These are phyloP conservation scores for Drosophila neotestacea DNA, from an alignment of 2,888 invertebrate species.

Conservation along the genomic window DNA sequence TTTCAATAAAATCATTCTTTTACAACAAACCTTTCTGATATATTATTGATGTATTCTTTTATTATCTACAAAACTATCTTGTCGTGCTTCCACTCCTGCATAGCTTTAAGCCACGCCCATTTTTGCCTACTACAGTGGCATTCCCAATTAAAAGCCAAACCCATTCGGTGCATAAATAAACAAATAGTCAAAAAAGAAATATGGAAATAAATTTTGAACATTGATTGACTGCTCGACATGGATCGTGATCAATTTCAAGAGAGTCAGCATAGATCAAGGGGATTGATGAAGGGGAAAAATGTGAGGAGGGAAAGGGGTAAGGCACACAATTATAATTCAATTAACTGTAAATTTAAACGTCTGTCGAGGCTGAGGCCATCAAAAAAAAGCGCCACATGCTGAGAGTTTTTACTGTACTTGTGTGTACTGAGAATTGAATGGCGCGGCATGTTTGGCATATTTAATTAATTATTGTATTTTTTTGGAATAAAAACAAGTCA, in stretches of 20 bases:
- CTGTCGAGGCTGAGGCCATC: conserved; percentile 10
- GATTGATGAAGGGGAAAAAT: background rate
- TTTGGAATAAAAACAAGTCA: conserved; percentile 50
- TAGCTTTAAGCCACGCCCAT: conserved; percentile 18
- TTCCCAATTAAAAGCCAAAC: conserved; percentile 53
- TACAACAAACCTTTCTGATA: too few species aligned
- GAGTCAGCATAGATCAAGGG: conserved; percentile 4
- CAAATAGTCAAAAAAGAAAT: conserved; percentile 38
- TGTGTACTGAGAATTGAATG: conserved; percentile 29
- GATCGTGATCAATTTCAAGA: conserved; percentile 61
- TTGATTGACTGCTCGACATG: conserved; percentile 75
- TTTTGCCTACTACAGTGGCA: conserved; percentile 49
- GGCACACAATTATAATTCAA: conserved; percentile 72
- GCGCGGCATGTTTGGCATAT: conserved; percentile 68
- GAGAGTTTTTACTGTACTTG: conserved; percentile 24
- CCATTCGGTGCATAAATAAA: conserved; percentile 36
- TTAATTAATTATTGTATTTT: conserved; percentile 71
- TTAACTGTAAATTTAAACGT: conserved; percentile 66
- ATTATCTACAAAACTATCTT: background rate
- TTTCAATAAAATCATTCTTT: too few species aligned
- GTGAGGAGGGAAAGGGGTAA: background rate
- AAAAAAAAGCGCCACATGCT: conserved; percentile 57
- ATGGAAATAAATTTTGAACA: conserved; percentile 50
- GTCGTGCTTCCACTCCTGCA: conserved; percentile 23
- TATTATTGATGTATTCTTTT: too few species aligned